A percentile compares a stretch with the other conserved stretches of the same genome.
Conservation (phyloP, 2,113 vertebrate species). For the Elgaria multicarinata region DNA sequence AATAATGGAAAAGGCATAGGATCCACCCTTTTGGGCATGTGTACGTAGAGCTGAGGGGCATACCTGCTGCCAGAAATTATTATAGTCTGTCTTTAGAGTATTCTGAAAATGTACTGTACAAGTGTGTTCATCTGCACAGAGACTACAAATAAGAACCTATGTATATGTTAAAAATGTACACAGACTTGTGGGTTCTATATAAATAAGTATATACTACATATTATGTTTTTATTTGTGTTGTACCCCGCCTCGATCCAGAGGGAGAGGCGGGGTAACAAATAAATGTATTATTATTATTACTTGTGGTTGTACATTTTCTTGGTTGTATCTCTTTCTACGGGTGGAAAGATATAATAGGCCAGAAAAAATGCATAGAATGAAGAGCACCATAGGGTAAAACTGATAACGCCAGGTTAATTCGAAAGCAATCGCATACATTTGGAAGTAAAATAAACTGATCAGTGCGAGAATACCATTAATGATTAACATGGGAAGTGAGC, state of each 20-base stretch:
- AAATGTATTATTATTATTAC: too few relatives aligned
- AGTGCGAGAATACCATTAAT: background rate
- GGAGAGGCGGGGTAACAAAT: too few relatives aligned
- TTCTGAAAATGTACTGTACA: too few relatives aligned
- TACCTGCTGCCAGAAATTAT: too few relatives aligned
- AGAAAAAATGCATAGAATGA: background rate
- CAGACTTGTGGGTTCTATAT: background rate
- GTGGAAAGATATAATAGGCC: background rate
- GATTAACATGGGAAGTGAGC: background rate
- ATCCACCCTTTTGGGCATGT: too few relatives aligned
- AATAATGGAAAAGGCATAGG: too few relatives aligned
- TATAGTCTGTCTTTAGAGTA: too few relatives aligned
- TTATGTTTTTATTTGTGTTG: too few relatives aligned
- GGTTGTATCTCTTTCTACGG: background rate
- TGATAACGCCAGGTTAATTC: background rate
- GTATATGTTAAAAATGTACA: background rate
- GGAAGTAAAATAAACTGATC: background rate
- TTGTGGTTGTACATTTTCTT: background rate
- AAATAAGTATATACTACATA: background rate
- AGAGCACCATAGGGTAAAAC: background rate
- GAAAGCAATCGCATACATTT: background rate
- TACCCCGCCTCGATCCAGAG: too few relatives aligned
- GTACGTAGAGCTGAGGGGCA: too few relatives aligned
- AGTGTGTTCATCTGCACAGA: too few relatives aligned
- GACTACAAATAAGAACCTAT: too few relatives aligned